Evolutionary conservation across 2,113 vertebrate genomes (phyloP).

Genomic region (Castor canadensis): DNA sequence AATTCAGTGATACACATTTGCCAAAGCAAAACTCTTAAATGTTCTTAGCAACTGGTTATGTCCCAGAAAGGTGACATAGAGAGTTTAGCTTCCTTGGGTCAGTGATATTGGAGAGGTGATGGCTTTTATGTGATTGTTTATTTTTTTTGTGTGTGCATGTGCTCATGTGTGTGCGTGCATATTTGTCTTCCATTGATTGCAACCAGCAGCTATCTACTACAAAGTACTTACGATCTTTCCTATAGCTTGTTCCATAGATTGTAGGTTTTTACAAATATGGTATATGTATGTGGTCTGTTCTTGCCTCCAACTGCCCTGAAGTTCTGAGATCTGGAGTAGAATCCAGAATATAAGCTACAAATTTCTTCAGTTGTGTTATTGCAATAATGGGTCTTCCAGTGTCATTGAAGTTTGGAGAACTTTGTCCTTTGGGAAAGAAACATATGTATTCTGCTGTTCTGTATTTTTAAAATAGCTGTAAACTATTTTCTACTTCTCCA

Average conservation of each 20-base stretch:
- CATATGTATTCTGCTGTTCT: neutral
- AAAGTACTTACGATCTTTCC: neutral
- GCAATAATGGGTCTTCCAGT: neutral
- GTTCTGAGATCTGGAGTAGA: neutral
- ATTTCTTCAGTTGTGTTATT: neutral
- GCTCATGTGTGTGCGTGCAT: neutral
- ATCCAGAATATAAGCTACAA: neutral
- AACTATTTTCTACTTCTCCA: neutral
- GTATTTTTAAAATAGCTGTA: neutral
- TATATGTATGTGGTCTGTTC: neutral
- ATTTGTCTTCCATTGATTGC: neutral
- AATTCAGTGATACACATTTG: conserved; percentile 17
- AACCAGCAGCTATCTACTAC: neutral
- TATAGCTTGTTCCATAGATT: neutral
- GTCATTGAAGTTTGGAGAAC: neutral
- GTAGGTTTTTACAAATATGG: neutral
- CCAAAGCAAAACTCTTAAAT: neutral
- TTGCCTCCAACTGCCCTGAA: neutral
- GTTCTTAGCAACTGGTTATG: neutral
- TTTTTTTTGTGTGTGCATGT: neutral
- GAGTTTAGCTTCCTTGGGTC: neutral
- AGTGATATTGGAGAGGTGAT: neutral
- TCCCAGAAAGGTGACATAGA: neutral
- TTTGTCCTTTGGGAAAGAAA: neutral
- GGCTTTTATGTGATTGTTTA: no score